Evolutionary conservation across 2,113 vertebrate species (phyloP).

Genomic region (Sterrhoptilus dennistouni): DNA sequence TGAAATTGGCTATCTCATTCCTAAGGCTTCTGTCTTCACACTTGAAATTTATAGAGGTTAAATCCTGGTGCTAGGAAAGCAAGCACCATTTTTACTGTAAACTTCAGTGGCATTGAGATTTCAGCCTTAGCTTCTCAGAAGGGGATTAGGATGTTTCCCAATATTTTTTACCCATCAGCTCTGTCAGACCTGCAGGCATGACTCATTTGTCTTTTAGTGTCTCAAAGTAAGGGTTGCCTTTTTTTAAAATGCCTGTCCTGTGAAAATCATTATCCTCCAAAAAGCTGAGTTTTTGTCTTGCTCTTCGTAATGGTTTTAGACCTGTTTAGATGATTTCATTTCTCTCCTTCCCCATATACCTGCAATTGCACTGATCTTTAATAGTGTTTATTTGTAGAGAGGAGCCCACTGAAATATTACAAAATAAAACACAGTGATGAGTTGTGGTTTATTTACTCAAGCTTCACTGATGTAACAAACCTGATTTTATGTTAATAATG

Average conservation of each 20-base stretch:
- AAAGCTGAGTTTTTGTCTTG: background rate
- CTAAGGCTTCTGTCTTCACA: background rate
- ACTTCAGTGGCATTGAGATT: background rate
- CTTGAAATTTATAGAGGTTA: background rate
- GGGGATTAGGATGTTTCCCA: background rate
- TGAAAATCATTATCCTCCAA: background rate
- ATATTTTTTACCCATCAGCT: background rate
- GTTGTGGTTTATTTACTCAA: slow-evolving; percentile 65
- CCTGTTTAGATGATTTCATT: background rate
- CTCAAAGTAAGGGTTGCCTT: background rate
- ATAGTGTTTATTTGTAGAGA: slow-evolving; percentile 50
- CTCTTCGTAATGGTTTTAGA: background rate
- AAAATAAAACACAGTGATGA: slow-evolving; percentile 63
- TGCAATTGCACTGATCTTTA: background rate
- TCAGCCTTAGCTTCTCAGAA: background rate
- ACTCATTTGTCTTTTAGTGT: background rate
- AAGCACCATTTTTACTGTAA: background rate
- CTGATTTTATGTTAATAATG: slow-evolving; percentile 65
- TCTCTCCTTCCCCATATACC: background rate
- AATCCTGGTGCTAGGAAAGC: background rate
- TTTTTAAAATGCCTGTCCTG: background rate
- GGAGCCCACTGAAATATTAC: slow-evolving; percentile 55
- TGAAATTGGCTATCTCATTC: background rate
- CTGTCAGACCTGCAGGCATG: background rate
- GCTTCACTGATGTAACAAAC: slow-evolving; percentile 65